Base-by-base conservation (phyloP, 2,888 invertebrate genomes). In the Antitype chi region DNA sequence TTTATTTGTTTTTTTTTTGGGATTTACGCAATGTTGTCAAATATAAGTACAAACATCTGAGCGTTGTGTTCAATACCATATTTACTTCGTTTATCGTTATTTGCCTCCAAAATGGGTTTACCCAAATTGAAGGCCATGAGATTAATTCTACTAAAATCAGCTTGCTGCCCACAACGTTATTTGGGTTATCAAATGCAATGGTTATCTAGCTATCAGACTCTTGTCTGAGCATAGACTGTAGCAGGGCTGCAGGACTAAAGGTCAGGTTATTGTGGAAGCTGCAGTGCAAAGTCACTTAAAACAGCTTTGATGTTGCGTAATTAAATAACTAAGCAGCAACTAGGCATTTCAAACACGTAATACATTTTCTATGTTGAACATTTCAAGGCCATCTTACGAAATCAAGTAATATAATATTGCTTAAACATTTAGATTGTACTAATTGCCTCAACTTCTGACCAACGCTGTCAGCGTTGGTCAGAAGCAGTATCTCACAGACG, bases 321-420 rank as follows among this genome's bases (percentile, higher is more conserved):
- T 47, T 25, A 68, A 53, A 52, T n/a, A 52, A 64, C 32, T 63
- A 80, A 79, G 32, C 28, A 59, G 38, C 53, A 57, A 85, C 69
- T 59, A 75, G 28, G n/a, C 60, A 69, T 64, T 71, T 69, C n/a
- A 76, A 77, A 79, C 23, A 74, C 71, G 57, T 79, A 70, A 69
- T 62, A 76, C 62, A 70, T 66, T 79, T 84, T 77, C 75, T 79
- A 63, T 63, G 63, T 63, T 59, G 62, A 72, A 82, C 52, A 78
- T 74, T 79, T 82, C 87, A 87, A 85, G 79, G 87, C 59, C 57
- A 70, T 43, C 32, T 77, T 77, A 68, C 64, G 76, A 82, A 82
- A 81, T 78, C 52, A 25, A 66, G 74, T 69, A 78, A 70, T 60
- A 85, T 81, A 59, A 71, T 72, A 78, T 78, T 85, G 78, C 78